phyloP scores from a whole-genome alignment of 23 tunicate genomes.

The Halocynthia roretzi region DNA sequence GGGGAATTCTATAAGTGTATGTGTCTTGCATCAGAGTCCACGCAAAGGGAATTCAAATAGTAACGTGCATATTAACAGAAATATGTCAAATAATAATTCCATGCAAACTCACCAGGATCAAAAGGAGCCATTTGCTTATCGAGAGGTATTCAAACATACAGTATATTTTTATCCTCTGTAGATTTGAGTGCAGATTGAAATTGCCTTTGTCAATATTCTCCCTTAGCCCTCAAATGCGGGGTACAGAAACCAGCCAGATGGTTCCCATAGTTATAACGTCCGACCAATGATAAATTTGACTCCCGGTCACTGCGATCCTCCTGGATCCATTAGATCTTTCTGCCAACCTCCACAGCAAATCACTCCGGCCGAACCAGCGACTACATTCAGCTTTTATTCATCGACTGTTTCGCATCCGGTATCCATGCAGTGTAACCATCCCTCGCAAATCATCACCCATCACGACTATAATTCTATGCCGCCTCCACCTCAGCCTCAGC shows the following conservation, averaged over 20 bases:
- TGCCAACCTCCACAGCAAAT: not conserved
- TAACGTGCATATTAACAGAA: not conserved
- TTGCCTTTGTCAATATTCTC: too few species aligned
- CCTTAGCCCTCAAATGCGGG: too few species aligned
- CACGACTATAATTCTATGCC: conserved; percentile 6
- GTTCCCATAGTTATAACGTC: not conserved
- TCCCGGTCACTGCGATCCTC: conserved; percentile 8
- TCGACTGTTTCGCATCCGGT: not conserved
- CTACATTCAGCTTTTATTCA: not conserved
- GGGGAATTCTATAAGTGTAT: conserved; percentile 29
- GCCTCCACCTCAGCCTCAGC: conserved; percentile 14
- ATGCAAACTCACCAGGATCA: too few species aligned
- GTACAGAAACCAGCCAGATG: too few species aligned
- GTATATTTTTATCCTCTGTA: too few species aligned
- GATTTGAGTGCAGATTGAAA: too few species aligned
- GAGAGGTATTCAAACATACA: too few species aligned
- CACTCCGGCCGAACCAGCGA: not conserved
- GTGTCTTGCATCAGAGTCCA: conserved; percentile 15
- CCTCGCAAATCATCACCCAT: too few species aligned
- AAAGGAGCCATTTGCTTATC: too few species aligned
- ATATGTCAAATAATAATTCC: not conserved
- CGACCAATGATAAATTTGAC: conserved; percentile 5
- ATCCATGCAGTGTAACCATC: too few species aligned
- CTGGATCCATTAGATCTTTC: not conserved
- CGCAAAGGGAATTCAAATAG: not conserved